Conservation (phyloP, 2,797 vertebrate genomes). For the Clarias laeviceps region DNA sequence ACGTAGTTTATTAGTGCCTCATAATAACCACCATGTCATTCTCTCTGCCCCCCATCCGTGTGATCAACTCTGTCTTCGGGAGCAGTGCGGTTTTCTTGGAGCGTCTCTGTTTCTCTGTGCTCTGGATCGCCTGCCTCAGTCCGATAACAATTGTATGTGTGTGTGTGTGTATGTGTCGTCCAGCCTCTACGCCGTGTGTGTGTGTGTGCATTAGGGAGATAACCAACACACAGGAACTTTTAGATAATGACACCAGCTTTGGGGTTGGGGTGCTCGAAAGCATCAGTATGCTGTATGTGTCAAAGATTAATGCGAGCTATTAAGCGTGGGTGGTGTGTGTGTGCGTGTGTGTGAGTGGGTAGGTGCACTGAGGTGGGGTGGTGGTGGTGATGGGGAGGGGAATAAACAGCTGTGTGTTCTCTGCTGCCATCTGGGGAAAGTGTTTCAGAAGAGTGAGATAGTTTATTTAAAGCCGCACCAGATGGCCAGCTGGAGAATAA, state of each 20-base stretch:
- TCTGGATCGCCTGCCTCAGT: background rate
- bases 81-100: background rate
- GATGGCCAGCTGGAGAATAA: conserved; percentile 29
- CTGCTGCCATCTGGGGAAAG: conserved; percentile 53
- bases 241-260: conserved; percentile 11
- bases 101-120: conserved; percentile 6
- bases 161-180: conserved; percentile 27
- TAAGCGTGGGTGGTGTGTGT: background rate
- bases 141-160: conserved; percentile 1
- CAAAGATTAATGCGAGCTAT: conserved; percentile 46
- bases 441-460: conserved; percentile 24
- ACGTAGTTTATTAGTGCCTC: background rate
- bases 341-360: conserved; percentile 26
- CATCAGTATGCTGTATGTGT: conserved; percentile 40
- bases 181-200: background rate
- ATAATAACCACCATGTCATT: background rate
- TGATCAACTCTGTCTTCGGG: background rate
- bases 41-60: background rate
- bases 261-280: conserved; percentile 3
- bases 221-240: conserved; percentile 35
- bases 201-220: conserved; percentile 28
- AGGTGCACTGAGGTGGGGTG: conserved; percentile 21
- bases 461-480: conserved; percentile 34
- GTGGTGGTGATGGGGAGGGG: background rate
- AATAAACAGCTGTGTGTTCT: conserved; percentile 41